Conservation (phyloP, 2,888 invertebrate species). For the Rhyacophila evoluta region DNA sequence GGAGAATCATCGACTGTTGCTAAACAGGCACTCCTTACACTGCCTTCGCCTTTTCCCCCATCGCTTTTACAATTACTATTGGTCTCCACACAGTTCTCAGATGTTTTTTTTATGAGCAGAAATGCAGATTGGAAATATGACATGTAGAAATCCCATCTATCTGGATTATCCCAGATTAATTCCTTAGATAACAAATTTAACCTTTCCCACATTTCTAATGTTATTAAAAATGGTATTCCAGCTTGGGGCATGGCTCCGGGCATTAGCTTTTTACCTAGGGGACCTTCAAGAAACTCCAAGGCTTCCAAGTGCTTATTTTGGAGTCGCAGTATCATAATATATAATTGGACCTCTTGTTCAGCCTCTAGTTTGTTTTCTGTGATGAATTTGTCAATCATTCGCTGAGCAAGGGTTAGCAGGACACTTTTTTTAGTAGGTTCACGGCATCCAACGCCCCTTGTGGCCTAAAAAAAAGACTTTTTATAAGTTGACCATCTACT, state of each 20-base stretch:
- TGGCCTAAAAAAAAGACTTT: slow-evolving; percentile 59
- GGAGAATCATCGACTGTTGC: slow-evolving; percentile 62
- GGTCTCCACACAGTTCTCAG: slow-evolving; percentile 56
- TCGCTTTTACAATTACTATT: neutral
- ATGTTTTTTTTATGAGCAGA: slow-evolving; percentile 66
- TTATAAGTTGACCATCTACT: no score
- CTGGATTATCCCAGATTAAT: slow-evolving; percentile 78
- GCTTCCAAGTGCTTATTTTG: slow-evolving; percentile 87
- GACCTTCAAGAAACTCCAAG: slow-evolving; percentile 82
- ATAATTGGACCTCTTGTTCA: slow-evolving; percentile 93
- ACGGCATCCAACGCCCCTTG: slow-evolving; percentile 64
- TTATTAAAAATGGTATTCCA: slow-evolving; percentile 64
- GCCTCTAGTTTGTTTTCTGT: slow-evolving; percentile 90
- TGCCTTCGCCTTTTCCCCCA: neutral
- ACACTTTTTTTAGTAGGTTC: slow-evolving; percentile 75
- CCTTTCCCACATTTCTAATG: slow-evolving; percentile 80
- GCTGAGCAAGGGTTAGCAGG: slow-evolving; percentile 87
- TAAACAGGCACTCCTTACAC: slow-evolving; percentile 8
- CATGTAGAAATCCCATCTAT: slow-evolving; percentile 80
- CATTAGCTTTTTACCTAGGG: slow-evolving; percentile 76
- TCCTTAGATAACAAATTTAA: slow-evolving; percentile 81
- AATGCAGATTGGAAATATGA: slow-evolving; percentile 80
- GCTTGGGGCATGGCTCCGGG: slow-evolving; percentile 71
- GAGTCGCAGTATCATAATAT: slow-evolving; percentile 83
- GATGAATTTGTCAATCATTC: slow-evolving; percentile 93